These are phyloP conservation scores for Craseonycteris thonglongyai DNA, from an alignment of 2,113 vertebrate species.

Conservation along the genomic window DNA sequence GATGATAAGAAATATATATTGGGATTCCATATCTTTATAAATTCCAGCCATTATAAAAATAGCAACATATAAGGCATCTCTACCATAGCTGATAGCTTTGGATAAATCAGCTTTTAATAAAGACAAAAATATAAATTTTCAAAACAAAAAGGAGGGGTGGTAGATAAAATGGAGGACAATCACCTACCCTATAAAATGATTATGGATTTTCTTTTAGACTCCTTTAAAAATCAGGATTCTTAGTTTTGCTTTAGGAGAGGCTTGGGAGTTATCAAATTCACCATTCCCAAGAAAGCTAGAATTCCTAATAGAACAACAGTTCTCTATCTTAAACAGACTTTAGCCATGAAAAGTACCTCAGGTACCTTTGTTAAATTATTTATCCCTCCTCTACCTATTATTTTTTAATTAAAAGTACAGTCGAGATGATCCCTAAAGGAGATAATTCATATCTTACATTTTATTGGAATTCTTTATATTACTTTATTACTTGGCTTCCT, in stretches of 20 bases:
- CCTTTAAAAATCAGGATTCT: background rate
- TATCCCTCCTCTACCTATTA: background rate
- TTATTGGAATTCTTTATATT: background rate
- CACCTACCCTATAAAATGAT: background rate
- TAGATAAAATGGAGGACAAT: background rate
- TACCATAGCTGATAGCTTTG: background rate
- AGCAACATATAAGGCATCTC: background rate
- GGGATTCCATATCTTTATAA: background rate
- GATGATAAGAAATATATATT: background rate
- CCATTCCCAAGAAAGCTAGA: background rate
- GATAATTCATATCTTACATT: background rate
- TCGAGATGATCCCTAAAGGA: background rate
- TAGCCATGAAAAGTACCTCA: background rate
- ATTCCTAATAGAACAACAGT: background rate
- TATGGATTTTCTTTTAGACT: background rate
- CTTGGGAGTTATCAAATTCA: background rate
- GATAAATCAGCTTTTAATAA: background rate
- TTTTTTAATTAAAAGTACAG: background rate
- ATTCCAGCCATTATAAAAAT: background rate
- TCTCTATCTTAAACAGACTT: background rate
- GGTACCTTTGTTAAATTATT: background rate
- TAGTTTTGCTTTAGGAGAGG: background rate
- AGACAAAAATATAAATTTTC: background rate
- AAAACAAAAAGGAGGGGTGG: background rate
- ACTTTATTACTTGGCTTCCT: background rate